Base-by-base conservation (phyloP, 1,140 invertebrate species). In the Pseudachorutes palmiensis region DNA sequence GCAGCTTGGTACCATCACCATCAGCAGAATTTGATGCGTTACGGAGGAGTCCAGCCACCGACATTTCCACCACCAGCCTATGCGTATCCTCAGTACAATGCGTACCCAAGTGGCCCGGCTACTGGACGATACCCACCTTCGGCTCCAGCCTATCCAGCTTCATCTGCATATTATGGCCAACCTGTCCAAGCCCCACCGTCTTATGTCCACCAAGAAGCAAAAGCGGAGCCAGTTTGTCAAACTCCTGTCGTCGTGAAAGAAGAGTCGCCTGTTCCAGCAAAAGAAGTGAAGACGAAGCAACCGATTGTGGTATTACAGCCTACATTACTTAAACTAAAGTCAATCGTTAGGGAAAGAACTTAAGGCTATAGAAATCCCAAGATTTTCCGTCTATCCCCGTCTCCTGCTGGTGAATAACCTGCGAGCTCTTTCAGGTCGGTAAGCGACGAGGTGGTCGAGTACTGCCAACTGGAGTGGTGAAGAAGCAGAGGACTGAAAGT, bases 401-500 rank as follows among this genome's bases (percentile, higher is more conserved):
- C 51, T 26, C 24, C 24, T 55, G 9, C 14, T 55, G 5, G 51
- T 16, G 51, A 55, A 55, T 73, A 70, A 73, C 64, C 69, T 66
- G 64, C 64, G 67, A 73, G 72, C 69, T 71, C 64, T 70, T 74
- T 71, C 69, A 74, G 82, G 85, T 93, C 62, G 90, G 90, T 24
- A 92, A 94, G 76, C 82, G 92, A 72, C 82, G 91, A 63, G 91
- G 90, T 51, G 90, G 90, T 0, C 85, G 89, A 76, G 87, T 92
- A 31, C 80, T 94, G 0, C 92, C 92, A 77, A 94, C 91, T 48
- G 91, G 92, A 48, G 82, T 92, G 76, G 91, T 94, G 26, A 90
- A 92, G 72, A 94, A 94, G 76, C 82, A 84, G 30, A 87, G 88
- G 77, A 82, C 83, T 29, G 81, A 83, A 61, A 57, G 62, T 28